phyloP scores from a whole-genome alignment of 2,113 vertebrate genomes.

The Ursus arctos region DNA sequence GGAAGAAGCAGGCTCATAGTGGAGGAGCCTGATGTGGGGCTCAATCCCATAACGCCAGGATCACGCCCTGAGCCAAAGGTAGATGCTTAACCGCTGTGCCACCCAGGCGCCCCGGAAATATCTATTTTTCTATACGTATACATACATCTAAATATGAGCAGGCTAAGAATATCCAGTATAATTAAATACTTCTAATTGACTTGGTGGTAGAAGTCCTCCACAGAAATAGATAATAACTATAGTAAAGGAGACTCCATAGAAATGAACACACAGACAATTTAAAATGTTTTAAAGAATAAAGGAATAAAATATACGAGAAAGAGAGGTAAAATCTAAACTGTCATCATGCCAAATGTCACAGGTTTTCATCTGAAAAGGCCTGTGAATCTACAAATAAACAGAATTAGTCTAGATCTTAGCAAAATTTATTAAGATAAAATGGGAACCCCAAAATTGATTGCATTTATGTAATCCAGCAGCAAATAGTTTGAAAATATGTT shows the following conservation, averaged over 20 bases:
- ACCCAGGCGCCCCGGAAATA: too few species aligned
- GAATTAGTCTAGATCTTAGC: not conserved
- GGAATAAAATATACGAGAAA: not conserved
- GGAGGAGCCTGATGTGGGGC: too few species aligned
- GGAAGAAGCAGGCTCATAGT: too few species aligned
- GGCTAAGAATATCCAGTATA: not conserved
- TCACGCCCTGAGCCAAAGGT: too few species aligned
- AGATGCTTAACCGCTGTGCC: too few species aligned
- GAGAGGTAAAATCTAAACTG: not conserved
- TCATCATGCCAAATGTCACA: not conserved
- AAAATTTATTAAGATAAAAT: conserved; percentile 1
- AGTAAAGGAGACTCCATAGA: not conserved
- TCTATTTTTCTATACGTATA: not conserved
- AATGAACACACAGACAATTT: not conserved
- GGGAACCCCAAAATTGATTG: not conserved
- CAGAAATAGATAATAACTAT: not conserved
- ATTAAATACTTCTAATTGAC: not conserved
- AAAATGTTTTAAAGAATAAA: not conserved
- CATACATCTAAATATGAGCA: not conserved
- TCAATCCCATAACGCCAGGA: too few species aligned
- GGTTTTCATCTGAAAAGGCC: not conserved
- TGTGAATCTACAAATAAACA: not conserved
- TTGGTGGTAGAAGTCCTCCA: not conserved
- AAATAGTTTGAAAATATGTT: conserved; percentile 20
- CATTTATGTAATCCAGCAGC: not conserved